These are phyloP conservation scores for Gila robusta DNA, from an alignment of 2,797 vertebrate species.

Conservation along the genomic window DNA sequence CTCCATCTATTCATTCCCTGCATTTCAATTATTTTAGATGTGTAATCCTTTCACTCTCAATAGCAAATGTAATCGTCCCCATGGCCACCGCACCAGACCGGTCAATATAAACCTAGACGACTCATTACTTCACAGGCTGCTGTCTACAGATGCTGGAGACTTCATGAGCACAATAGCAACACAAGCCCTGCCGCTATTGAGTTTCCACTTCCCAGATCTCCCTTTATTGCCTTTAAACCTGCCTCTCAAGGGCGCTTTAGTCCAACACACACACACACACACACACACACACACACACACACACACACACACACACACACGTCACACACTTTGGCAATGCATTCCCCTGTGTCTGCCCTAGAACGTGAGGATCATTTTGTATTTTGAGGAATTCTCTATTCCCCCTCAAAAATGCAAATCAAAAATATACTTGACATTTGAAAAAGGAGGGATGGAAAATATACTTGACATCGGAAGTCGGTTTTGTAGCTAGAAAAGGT, in stretches of 20 bases:
- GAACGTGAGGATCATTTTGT: slow-evolving; percentile 37
- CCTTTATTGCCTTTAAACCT: slow-evolving; percentile 77
- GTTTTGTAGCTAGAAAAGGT: not conserved
- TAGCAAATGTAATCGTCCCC: slow-evolving; percentile 85
- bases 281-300: slow-evolving; percentile 52
- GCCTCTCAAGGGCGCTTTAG: slow-evolving; percentile 84
- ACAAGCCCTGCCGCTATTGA: slow-evolving; percentile 75
- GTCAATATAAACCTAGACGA: slow-evolving; percentile 89
- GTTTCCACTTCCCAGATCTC: slow-evolving; percentile 82
- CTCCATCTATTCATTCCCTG: slow-evolving; percentile 83
- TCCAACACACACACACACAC: slow-evolving; percentile 73
- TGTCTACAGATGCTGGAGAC: slow-evolving; percentile 77
- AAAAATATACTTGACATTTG: no score
- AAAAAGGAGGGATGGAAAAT: no score
- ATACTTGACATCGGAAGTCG: no score
- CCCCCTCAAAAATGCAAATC: not conserved
- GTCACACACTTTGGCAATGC: slow-evolving; percentile 39
- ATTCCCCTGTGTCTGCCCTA: slow-evolving; percentile 50
- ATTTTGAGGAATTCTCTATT: slow-evolving; percentile 37
- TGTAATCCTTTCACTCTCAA: slow-evolving; percentile 85
- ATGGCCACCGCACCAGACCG: slow-evolving; percentile 82
- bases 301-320: no score
- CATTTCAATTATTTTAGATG: slow-evolving; percentile 84
- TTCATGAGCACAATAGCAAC: slow-evolving; percentile 79
- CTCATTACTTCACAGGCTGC: slow-evolving; percentile 81